Evolutionary conservation across 2,113 vertebrate species (phyloP).

Genomic region (Nesoenas mayeri): DNA sequence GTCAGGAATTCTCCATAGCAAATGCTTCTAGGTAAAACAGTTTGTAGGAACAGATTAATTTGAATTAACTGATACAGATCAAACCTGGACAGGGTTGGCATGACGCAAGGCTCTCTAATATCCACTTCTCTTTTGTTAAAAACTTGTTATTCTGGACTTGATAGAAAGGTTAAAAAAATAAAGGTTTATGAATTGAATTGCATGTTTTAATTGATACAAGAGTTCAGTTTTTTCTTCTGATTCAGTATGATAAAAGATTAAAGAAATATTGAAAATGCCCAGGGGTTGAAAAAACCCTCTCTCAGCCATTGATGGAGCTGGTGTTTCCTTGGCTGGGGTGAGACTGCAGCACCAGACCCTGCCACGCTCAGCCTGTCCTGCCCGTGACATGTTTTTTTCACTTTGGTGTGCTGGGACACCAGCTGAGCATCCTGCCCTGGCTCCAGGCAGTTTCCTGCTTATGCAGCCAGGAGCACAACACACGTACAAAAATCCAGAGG

Average conservation of each 20-base stretch:
- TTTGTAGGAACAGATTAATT: not conserved
- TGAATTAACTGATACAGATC: not conserved
- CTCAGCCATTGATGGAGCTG: fast-evolving
- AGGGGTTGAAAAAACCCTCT: not conserved
- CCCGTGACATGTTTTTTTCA: fast-evolving
- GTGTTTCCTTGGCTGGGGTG: not conserved
- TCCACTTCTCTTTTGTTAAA: not conserved
- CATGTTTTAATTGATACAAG: not conserved
- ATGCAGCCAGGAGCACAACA: not conserved
- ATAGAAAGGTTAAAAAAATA: not conserved
- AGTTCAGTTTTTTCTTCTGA: not conserved
- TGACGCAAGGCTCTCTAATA: not conserved
- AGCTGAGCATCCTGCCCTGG: not conserved
- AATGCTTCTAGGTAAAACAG: not conserved
- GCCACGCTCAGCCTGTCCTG: not conserved
- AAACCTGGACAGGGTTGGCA: not conserved
- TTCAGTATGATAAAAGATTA: not conserved
- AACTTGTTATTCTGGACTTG: not conserved
- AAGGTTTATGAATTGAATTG: not conserved
- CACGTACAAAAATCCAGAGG: not conserved
- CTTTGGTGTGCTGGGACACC: not conserved
- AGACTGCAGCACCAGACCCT: not conserved
- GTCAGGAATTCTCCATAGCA: not conserved
- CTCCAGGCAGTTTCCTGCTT: not conserved
- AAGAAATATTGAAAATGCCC: not conserved